Conservation (phyloP, 2,113 vertebrate genomes). For the Odontophorus gujanensis region DNA sequence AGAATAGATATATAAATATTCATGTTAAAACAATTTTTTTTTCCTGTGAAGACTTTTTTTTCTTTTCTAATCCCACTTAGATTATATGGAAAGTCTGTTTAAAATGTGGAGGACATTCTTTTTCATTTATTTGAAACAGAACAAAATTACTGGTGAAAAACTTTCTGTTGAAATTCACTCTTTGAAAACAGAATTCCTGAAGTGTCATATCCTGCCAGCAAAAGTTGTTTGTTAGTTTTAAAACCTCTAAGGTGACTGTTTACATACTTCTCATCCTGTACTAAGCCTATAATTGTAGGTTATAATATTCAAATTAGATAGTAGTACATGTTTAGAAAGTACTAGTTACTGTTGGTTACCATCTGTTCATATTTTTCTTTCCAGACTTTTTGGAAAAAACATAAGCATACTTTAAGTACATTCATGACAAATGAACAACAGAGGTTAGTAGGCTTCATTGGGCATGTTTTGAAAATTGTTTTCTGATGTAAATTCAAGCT, state of each 20-base stretch:
- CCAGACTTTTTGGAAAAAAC: conserved; percentile 77
- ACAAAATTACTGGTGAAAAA: background rate
- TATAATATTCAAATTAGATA: background rate
- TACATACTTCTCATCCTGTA: background rate
- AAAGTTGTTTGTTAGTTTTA: background rate
- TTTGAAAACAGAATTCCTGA: background rate
- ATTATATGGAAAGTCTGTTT: background rate
- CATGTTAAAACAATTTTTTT: background rate
- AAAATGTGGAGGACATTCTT: background rate
- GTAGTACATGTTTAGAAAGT: background rate
- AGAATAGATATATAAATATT: background rate
- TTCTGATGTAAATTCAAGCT: background rate
- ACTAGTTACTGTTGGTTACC: background rate
- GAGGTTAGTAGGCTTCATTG: conserved; percentile 73
- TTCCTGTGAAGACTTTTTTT: background rate
- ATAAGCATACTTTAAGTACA: conserved; percentile 56
- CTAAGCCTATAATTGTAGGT: background rate
- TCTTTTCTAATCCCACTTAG: background rate
- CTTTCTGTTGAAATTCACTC: background rate
- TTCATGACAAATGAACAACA: conserved; percentile 75
- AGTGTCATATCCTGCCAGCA: background rate
- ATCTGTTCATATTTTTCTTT: conserved; percentile 35
- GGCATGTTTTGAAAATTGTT: background rate
- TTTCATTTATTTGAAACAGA: background rate
- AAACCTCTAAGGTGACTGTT: background rate